Evolutionary conservation across 2,113 vertebrate genomes (phyloP), one percentile per base, ranked within the genome.

Genomic region (Fulmarus glacialis): DNA sequence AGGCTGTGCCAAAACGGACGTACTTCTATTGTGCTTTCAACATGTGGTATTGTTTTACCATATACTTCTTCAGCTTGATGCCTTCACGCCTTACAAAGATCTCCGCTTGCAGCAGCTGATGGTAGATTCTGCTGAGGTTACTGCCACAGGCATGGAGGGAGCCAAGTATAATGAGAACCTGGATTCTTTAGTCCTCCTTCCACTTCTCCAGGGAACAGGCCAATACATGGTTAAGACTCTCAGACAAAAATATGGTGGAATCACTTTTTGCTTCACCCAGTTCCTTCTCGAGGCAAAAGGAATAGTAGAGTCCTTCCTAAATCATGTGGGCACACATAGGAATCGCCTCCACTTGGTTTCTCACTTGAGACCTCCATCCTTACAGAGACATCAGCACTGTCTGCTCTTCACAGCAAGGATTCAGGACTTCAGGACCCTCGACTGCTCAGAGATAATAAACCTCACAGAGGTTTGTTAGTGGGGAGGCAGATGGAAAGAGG

Each of bases 21-120:
- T 92, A 63, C 53, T 96, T 52, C 86, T 96, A 95, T 93, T 97
- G 91, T 97, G 92, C 92, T 97, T 97, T 88, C 78, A 94, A 94
- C 92, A 95, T 86, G 70, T 85, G 91, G 92, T 92, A 95, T 96
- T 93, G 74, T 97, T 97, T 96, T 94, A 94, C 93, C 88, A 63
- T 92, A 27, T 29, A 95, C 36, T 84, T 87, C 85, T 92, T 92
- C 70, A 94, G 93, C 58, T 80, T 36, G 94, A 94, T 93, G 84
- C 74, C 89, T 96, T 96, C 94, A 87, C 91, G 93, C 96, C 87
- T 96, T 95, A 91, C 91, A 94, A 91, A 91, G 93, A 70, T 93
- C 94, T 92, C 88, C 79, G 82, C 52, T n/a, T 89, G 93, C 58
- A 87, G 91, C 73, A 68, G 60, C 83, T 75, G 87, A 96, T 68